phyloP scores from a whole-genome alignment of 1,140 invertebrate species.

The Brachionus rubens region DNA sequence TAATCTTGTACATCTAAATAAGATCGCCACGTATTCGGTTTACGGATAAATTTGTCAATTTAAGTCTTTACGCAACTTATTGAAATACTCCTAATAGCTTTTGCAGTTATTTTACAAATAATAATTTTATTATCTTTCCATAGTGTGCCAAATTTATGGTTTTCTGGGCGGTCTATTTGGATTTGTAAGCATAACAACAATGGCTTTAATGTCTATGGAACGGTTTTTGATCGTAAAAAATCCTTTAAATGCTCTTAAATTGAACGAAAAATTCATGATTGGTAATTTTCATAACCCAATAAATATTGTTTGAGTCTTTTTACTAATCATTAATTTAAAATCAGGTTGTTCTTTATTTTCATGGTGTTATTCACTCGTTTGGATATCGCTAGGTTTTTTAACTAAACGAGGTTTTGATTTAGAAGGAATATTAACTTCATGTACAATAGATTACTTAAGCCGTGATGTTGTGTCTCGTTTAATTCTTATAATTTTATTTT shows the following conservation, averaged over 20 bases:
- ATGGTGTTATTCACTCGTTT: neutral
- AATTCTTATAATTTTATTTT: constrained; percentile 3
- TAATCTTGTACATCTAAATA: no score
- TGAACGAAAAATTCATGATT: neutral
- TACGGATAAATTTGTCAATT: no score
- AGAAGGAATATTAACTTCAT: constrained; percentile 35
- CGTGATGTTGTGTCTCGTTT: neutral
- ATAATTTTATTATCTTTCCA: no score
- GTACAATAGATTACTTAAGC: constrained; percentile 35
- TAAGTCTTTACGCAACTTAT: no score
- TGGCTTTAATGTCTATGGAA: constrained; percentile 22
- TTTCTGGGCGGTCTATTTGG: constrained; percentile 38
- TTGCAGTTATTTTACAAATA: no score
- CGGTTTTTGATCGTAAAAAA: constrained; percentile 13
- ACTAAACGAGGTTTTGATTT: constrained; percentile 16
- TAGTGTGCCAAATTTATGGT: constrained; percentile 13
- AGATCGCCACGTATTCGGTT: no score
- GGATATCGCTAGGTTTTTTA: constrained; percentile 6
- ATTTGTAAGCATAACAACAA: constrained; percentile 33
- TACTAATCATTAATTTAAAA: no score
- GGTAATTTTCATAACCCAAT: neutral
- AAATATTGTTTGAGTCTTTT: neutral
- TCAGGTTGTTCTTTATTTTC: constrained; percentile 11
- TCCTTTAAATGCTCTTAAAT: constrained; percentile 25
- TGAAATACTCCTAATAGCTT: no score